These are phyloP conservation scores for Medauroidea extradentata DNA, from an alignment of 1,140 invertebrate species.

Conservation along the genomic window DNA sequence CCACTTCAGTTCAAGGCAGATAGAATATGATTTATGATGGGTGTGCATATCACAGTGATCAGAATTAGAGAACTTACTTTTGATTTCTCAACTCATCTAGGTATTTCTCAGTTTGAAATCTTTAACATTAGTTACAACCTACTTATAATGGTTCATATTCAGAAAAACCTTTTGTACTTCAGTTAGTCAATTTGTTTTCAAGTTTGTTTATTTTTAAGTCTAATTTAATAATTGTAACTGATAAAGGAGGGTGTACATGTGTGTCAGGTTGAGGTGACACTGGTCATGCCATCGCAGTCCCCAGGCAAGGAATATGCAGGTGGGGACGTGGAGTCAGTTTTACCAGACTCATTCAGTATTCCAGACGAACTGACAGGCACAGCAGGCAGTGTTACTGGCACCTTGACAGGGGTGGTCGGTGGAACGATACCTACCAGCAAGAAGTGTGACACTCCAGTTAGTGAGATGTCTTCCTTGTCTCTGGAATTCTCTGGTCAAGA, in stretches of 20 bases:
- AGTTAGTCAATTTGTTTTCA: too few species aligned
- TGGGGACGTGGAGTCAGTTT: constrained; percentile 72
- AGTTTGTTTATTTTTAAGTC: too few species aligned
- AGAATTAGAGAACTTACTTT: too few species aligned
- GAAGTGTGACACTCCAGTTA: constrained; percentile 35
- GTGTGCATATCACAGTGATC: too few species aligned
- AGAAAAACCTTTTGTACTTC: too few species aligned
- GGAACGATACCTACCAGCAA: background rate
- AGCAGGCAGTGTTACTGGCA: background rate
- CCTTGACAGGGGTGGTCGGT: background rate
- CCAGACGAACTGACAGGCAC: constrained; percentile 53
- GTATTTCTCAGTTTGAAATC: too few species aligned
- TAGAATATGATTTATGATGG: too few species aligned
- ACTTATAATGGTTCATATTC: too few species aligned
- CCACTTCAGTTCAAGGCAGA: too few species aligned
- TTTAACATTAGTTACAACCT: too few species aligned
- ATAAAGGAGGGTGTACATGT: background rate
- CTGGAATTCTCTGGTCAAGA: constrained; percentile 33
- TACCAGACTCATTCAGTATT: constrained; percentile 75
- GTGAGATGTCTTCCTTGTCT: constrained; percentile 39
- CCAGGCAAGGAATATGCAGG: constrained; percentile 70
- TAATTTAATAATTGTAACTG: too few species aligned
- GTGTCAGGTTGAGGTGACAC: constrained; percentile 65
- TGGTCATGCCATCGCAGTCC: constrained; percentile 77
- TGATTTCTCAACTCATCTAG: too few species aligned